phyloP scores from a whole-genome alignment of 2,797 vertebrate genomes.

The Acomys russatus region DNA sequence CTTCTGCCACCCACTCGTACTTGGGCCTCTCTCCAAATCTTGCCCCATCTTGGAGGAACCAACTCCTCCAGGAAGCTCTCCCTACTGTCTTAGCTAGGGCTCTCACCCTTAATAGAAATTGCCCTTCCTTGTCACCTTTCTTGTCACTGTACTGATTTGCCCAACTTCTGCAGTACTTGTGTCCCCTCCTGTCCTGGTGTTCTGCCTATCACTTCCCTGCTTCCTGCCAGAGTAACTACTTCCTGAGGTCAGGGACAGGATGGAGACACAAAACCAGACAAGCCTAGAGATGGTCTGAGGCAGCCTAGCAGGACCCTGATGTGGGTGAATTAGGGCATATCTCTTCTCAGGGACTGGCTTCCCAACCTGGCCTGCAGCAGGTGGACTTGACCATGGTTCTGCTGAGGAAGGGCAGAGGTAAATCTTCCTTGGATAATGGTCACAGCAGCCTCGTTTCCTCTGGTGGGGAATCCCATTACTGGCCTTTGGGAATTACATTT shows the following conservation, averaged over 20 bases:
- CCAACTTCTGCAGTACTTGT: not conserved
- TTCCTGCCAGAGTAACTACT: not conserved
- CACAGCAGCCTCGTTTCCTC: conserved; percentile 67
- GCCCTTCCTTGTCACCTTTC: not conserved
- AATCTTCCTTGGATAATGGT: conserved; percentile 24
- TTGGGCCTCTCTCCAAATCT: not conserved
- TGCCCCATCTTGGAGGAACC: not conserved
- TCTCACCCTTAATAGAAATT: not conserved
- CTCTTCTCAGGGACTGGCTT: not conserved
- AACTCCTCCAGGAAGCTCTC: not conserved
- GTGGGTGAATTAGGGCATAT: not conserved
- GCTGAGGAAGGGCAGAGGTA: not conserved
- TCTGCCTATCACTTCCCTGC: not conserved
- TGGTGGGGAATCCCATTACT: conserved; percentile 87
- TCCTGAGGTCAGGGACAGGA: not conserved
- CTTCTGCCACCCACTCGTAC: not conserved
- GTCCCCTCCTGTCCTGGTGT: not conserved
- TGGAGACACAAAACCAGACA: not conserved
- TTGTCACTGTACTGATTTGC: not conserved
- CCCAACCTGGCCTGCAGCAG: not conserved
- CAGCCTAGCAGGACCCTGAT: not conserved
- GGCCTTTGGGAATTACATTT: conserved; percentile 84
- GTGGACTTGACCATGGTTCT: not conserved
- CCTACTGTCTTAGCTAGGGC: not conserved
- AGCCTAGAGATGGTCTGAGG: not conserved